Conservation (phyloP, 2,888 invertebrate species). For the Minunthozetes semirufus region DNA sequence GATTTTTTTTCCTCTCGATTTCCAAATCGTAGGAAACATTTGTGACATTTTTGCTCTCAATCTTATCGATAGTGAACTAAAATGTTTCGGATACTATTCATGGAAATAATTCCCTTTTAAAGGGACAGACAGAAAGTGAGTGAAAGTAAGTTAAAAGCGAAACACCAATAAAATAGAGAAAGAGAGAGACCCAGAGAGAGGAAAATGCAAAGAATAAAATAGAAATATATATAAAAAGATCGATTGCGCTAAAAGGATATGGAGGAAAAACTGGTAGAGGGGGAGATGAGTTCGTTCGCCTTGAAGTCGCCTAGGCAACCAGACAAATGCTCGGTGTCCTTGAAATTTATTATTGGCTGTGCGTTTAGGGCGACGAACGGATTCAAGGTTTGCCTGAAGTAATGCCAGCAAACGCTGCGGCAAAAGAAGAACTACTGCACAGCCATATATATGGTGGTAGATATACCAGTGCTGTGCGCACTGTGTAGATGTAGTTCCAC, state of each 20-base stretch:
- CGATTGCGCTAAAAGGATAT: constrained; percentile 9
- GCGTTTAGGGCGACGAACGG: constrained; percentile 28
- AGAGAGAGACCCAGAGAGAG: not conserved
- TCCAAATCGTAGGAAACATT: no score
- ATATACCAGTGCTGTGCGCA: not conserved
- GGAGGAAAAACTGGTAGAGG: not conserved
- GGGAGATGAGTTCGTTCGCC: constrained; percentile 35
- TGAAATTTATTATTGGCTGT: constrained; percentile 28
- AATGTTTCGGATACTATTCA: not conserved
- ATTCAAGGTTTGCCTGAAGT: constrained; percentile 33
- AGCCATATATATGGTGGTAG: not conserved
- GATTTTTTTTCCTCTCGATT: no score
- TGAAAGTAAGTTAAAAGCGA: constrained; percentile 9
- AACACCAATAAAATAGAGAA: not conserved
- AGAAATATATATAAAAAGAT: not conserved
- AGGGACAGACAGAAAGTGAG: not conserved
- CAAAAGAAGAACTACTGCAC: not conserved
- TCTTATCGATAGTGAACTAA: not conserved
- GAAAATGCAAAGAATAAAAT: not conserved
- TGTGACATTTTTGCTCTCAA: no score
- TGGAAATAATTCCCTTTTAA: not conserved
- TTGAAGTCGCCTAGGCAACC: constrained; percentile 25
- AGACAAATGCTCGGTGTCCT: constrained; percentile 30
- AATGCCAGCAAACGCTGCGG: not conserved
- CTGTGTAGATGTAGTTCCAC: not conserved